Percentiles rank a stretch among this genome's conserved stretches.
phyloP scores from a whole-genome alignment of 2,113 vertebrate genomes.

The Clarias batrachus region DNA sequence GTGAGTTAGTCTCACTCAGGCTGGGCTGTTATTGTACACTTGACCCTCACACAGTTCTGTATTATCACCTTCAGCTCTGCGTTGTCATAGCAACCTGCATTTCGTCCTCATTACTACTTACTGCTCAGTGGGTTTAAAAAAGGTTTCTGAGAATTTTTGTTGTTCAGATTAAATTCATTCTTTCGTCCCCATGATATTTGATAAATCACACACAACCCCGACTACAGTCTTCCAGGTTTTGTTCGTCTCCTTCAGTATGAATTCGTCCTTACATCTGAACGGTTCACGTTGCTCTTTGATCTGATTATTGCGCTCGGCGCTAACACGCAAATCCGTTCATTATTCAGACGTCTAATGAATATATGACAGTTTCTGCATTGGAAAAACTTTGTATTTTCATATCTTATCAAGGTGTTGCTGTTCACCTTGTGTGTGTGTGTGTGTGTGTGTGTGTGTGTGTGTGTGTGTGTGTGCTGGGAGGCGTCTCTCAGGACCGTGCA shows the following conservation, averaged over 20 bases:
- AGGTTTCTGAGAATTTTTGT: neutral
- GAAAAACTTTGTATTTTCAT: accelerated
- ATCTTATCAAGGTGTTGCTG: neutral
- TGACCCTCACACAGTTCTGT: neutral
- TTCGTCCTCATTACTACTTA: accelerated
- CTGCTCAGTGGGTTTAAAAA: neutral
- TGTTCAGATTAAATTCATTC: neutral
- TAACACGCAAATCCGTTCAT: neutral
- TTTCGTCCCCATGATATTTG: neutral
- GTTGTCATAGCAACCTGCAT: neutral
- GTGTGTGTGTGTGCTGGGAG: too few species aligned
- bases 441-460: too few species aligned
- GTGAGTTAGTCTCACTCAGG: too few species aligned
- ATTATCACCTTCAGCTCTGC: neutral
- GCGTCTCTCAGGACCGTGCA: too few species aligned
- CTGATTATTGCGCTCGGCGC: neutral
- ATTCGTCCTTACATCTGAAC: neutral
- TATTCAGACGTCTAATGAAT: neutral
- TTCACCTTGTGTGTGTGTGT: neutral
- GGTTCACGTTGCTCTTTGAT: neutral
- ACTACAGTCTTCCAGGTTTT: too few species aligned
- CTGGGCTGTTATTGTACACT: too few species aligned
- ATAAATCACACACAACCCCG: neutral
- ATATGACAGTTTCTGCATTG: neutral
- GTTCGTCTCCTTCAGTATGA: neutral